Evolutionary conservation across 2,797 vertebrate genomes (phyloP).

Genomic region (Cryptoprocta ferox): DNA sequence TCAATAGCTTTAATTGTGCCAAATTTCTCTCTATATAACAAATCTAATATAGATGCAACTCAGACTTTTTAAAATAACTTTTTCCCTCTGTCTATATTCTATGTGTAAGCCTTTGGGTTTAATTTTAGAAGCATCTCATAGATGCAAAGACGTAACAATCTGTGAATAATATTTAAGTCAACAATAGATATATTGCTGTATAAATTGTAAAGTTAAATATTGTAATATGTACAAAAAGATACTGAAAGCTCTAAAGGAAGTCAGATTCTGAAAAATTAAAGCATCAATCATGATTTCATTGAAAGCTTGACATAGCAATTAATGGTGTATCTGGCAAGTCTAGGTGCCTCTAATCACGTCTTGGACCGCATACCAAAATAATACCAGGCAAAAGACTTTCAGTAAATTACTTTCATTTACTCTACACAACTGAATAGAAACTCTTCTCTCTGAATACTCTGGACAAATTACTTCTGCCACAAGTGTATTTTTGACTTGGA

Average conservation of each 20-base stretch:
- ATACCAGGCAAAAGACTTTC: conserved; percentile 49
- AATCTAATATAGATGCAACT: not conserved
- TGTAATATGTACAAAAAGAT: conserved; percentile 59
- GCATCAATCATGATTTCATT: conserved; percentile 54
- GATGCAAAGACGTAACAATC: conserved; percentile 42
- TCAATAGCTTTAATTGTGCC: conserved; percentile 7
- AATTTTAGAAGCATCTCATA: conserved; percentile 47
- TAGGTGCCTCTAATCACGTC: conserved; percentile 46
- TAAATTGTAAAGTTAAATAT: conserved; percentile 53
- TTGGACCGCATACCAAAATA: conserved; percentile 54
- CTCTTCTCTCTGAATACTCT: conserved; percentile 30
- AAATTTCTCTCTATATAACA: not conserved
- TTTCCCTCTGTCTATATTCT: not conserved
- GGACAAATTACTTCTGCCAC: conserved; percentile 54
- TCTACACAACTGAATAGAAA: conserved; percentile 50
- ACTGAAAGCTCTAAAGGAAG: conserved; percentile 6
- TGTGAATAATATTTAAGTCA: conserved; percentile 45
- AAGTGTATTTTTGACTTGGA: conserved; percentile 34
- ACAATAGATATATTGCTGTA: conserved; percentile 49
- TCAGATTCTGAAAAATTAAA: not conserved
- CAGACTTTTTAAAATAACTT: not conserved
- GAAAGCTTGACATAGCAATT: conserved; percentile 71
- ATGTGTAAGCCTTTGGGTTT: not conserved
- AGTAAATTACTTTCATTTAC: conserved; percentile 71
- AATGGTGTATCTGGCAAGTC: conserved; percentile 55